Percentiles rank a stretch among this genome's conserved stretches.
phyloP scores from a whole-genome alignment of 2,888 invertebrate species.

The Drosophila greeni region DNA sequence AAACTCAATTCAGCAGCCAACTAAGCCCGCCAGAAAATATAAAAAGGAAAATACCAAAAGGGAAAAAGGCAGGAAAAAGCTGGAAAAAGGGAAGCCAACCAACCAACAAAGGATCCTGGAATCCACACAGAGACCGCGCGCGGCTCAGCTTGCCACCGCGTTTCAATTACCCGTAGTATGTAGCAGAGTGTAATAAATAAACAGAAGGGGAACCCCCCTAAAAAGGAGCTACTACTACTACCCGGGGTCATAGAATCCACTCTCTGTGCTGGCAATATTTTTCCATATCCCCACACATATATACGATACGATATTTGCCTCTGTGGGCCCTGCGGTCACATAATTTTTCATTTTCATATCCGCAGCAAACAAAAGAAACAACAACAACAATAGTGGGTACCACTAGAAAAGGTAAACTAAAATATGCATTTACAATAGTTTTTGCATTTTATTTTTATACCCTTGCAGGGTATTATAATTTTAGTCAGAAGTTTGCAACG shows the following conservation, averaged over 20 bases:
- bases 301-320: conserved; percentile 47
- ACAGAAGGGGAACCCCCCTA: conserved; percentile 3
- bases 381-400: conserved; percentile 12
- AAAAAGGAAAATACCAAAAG: neutral
- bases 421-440: conserved; percentile 63
- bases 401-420: conserved; percentile 31
- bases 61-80: neutral
- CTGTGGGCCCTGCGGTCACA: conserved; percentile 62
- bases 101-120: conserved; percentile 18
- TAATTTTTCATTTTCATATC: conserved; percentile 66
- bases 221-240: neutral
- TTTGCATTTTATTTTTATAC: conserved; percentile 59
- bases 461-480: too few relatives aligned
- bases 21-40: neutral
- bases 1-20: conserved; percentile 16
- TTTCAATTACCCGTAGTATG: conserved; percentile 55
- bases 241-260: conserved; percentile 12
- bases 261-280: conserved; percentile 23
- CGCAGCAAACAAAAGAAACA: conserved; percentile 35
- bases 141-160: conserved; percentile 40
- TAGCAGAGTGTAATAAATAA: conserved; percentile 45
- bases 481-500: too few relatives aligned
- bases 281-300: conserved; percentile 14
- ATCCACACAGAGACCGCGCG: conserved; percentile 7
- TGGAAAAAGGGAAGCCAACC: conserved; percentile 6